Evolutionary conservation across 2,797 vertebrate genomes (phyloP).

Genomic region (Rhinogobio ventralis): DNA sequence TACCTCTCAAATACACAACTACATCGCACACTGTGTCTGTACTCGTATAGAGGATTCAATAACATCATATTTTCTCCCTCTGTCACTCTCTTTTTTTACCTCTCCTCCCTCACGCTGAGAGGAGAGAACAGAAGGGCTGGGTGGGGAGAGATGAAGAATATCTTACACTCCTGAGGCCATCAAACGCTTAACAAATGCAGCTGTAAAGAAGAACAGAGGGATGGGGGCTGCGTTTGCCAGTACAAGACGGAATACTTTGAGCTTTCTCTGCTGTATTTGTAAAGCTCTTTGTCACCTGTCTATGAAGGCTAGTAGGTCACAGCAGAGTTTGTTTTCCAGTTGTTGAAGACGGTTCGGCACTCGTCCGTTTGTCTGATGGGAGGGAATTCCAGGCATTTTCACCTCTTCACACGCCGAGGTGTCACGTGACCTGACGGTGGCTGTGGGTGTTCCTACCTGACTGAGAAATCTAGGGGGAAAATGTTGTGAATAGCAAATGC

Average conservation of each 20-base stretch:
- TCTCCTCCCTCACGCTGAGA: slow-evolving; percentile 15
- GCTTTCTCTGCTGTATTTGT: slow-evolving; percentile 32
- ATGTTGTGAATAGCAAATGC: background rate
- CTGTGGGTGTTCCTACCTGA: background rate
- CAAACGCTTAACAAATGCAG: slow-evolving; percentile 82
- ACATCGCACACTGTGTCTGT: slow-evolving; percentile 44
- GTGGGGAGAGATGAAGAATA: slow-evolving; percentile 80
- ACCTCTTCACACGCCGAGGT: background rate
- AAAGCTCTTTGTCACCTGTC: slow-evolving; percentile 57
- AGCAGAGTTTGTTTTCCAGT: slow-evolving; percentile 11
- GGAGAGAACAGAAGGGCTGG: slow-evolving; percentile 59
- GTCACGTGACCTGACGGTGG: background rate
- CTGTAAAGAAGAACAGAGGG: slow-evolving; percentile 52
- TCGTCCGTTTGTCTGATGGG: background rate
- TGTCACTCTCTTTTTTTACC: slow-evolving; percentile 17
- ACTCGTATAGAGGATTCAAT: slow-evolving; percentile 3
- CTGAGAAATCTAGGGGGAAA: background rate
- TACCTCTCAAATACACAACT: slow-evolving; percentile 15
- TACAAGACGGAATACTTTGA: background rate
- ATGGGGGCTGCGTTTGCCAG: background rate
- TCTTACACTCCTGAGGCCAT: slow-evolving; percentile 80
- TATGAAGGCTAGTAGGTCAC: slow-evolving; percentile 12
- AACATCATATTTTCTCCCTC: background rate
- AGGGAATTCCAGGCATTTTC: background rate
- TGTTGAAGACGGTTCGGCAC: background rate